Conservation (phyloP, 2,888 invertebrate genomes). For the Pedicia rivosa region DNA sequence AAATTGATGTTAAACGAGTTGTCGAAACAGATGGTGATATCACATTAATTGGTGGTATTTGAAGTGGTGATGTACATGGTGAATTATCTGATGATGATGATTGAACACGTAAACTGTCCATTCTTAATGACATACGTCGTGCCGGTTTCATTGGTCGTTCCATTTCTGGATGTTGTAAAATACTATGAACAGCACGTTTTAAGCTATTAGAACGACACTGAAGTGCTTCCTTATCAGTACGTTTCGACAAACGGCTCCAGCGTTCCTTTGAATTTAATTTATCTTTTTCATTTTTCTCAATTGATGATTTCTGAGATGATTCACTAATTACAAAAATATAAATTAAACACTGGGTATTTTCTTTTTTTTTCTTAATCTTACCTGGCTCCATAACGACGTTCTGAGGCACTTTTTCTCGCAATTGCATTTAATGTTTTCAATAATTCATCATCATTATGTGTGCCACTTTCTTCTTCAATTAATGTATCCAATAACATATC, state of each 20-base stretch:
- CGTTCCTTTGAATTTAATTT: constrained; percentile 33
- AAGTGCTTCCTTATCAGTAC: constrained; percentile 38
- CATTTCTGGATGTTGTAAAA: constrained; percentile 65
- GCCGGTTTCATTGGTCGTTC: too few species aligned
- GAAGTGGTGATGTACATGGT: constrained; percentile 25
- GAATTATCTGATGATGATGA: constrained; percentile 24
- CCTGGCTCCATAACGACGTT: constrained; percentile 3
- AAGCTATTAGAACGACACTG: constrained; percentile 61
- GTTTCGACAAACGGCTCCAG: constrained; percentile 11
- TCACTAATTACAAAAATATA: background rate
- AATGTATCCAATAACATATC: constrained; percentile 55
- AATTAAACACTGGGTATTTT: too few species aligned
- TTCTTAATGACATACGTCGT: too few species aligned
- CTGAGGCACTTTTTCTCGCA: constrained; percentile 18
- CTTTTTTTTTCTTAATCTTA: background rate
- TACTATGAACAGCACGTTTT: constrained; percentile 62
- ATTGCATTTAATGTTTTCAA: constrained; percentile 23
- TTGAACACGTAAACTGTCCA: constrained; percentile 12
- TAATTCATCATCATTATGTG: constrained; percentile 25
- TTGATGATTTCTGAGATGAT: background rate
- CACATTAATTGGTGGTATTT: constrained; percentile 24
- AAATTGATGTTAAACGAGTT: constrained; percentile 40
- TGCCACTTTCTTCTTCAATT: constrained; percentile 44
- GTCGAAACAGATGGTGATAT: constrained; percentile 30
- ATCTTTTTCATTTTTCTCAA: constrained; percentile 35